Evolutionary conservation across 2,113 vertebrate species (phyloP), one percentile per base, ranked within the genome.

Genomic region (Actenoides lindsayi): DNA sequence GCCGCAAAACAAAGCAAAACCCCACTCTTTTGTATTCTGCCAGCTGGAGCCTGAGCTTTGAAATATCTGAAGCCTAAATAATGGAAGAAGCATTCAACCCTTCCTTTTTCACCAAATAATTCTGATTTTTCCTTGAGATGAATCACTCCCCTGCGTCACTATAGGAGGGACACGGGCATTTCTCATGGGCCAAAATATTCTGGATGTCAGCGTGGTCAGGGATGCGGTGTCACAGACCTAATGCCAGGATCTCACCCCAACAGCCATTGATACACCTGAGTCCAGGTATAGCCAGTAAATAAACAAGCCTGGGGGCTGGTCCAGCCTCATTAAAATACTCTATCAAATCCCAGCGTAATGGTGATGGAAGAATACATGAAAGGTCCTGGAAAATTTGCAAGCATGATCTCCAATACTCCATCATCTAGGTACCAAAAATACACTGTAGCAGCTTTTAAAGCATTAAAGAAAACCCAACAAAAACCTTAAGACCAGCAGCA

Each of bases 1-100:
- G 51, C 83, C 69, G 62, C n/a, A 82, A 87, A 97, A 84, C 64
- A 84, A 86, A 92, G 89, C 74, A 78, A 75, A 96, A 94, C 9
- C 62, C 77, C 65, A 89, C 87, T 94, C 91, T 82, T 92, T 90
- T 93, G 59, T 82, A 18, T 87, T 59, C 67, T 93, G 87, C 93
- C 92, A 97, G 87, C 91, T 96, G 94, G 81, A 95, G 87, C 65
- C 77, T 81, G 56, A 82, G 89, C 69, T 87, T 50, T 83, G 50
- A 86, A 93, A 92, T 92, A 92, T 62, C 62, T 73, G 73, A 87
- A 87, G 73, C 31, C 19, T 69, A 92, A 90, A 84, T 50, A 92
- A 96, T 93, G 64, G 75, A 90, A 82, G 64, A 87, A 82, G 35
- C 33, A 48, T 79, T 87, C 80, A 89, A 8, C 54, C 59, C 59